Evolutionary conservation across 2,113 vertebrate species (phyloP).

Genomic region (Gallinago media): DNA sequence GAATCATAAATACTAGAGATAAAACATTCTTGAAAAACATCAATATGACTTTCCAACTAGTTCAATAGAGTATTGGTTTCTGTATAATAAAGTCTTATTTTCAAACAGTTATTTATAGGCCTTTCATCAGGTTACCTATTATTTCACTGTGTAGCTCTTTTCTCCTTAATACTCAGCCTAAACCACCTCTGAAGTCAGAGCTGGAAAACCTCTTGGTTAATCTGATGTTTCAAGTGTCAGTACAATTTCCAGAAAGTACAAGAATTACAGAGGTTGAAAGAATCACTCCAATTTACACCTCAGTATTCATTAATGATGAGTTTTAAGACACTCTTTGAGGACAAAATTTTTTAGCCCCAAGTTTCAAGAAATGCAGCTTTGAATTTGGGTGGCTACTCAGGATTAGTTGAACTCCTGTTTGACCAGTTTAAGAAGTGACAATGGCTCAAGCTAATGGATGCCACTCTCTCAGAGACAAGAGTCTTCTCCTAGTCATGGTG

Average conservation of each 20-base stretch:
- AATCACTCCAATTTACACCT: not conserved
- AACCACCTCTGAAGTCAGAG: constrained; percentile 10
- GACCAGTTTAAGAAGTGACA: not conserved
- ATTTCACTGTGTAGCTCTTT: not conserved
- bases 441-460: accelerated
- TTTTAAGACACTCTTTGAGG: not conserved
- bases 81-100: not conserved
- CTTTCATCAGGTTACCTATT: constrained; percentile 14
- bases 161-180: not conserved
- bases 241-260: not conserved
- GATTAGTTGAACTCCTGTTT: not conserved
- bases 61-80: constrained; percentile 16
- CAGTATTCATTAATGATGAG: not conserved
- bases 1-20: constrained; percentile 35
- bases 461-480: accelerated
- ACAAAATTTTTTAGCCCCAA: not conserved
- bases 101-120: constrained; percentile 20
- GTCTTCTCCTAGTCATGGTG: not conserved
- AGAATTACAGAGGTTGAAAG: not conserved
- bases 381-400: not conserved
- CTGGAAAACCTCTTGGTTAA: not conserved
- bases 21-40: constrained; percentile 12
- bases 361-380: not conserved
- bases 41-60: not conserved
- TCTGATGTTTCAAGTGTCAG: not conserved